Percentiles rank a stretch among this genome's conserved stretches.
These are phyloP conservation scores for Echinarachnius parma DNA, from an alignment of 53 echinoderm and acorn worm species.

Conservation along the genomic window DNA sequence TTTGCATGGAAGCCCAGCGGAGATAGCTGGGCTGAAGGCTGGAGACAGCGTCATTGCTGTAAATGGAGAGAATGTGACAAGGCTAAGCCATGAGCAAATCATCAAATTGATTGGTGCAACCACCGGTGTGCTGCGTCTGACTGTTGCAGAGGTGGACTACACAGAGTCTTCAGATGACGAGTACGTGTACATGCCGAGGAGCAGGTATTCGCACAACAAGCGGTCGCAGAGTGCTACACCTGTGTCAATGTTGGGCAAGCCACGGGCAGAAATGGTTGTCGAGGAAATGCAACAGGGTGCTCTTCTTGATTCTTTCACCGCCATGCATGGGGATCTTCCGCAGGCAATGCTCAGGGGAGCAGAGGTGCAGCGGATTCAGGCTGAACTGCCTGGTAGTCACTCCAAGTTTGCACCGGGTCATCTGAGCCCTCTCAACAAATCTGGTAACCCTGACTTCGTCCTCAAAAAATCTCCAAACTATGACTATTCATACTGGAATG, in stretches of 20 bases:
- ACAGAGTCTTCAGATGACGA: slow-evolving; percentile 86
- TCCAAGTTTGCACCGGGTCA: slow-evolving; percentile 96
- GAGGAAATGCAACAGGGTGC: slow-evolving; percentile 64
- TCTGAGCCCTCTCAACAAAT: slow-evolving; percentile 80
- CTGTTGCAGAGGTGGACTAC: slow-evolving; percentile 73
- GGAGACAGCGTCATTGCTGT: slow-evolving; percentile 93
- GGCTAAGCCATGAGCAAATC: slow-evolving; percentile 86
- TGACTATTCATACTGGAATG: slow-evolving; percentile 70
- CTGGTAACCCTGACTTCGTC: slow-evolving; percentile 55
- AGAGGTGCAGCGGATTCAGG: slow-evolving; percentile 31
- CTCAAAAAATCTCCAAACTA: slow-evolving; percentile 50
- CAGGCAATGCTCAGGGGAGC: slow-evolving; percentile 33
- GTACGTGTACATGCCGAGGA: slow-evolving; percentile 61
- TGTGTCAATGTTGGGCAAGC: slow-evolving; percentile 29
- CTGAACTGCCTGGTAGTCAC: slow-evolving; percentile 16
- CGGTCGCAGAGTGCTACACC: slow-evolving; percentile 76
- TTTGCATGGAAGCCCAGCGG: slow-evolving; percentile 86
- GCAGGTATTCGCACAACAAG: slow-evolving; percentile 42
- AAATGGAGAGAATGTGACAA: slow-evolving; percentile 91
- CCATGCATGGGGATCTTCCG: slow-evolving; percentile 31
- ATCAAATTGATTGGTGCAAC: slow-evolving; percentile 92
- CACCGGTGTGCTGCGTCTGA: slow-evolving; percentile 77
- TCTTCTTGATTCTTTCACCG: slow-evolving; percentile 44
- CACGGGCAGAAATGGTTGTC: slow-evolving; percentile 60
- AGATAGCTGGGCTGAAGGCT: slow-evolving; percentile 73